A percentile compares a stretch with the other conserved stretches of the same genome.
Evolutionary conservation across 2,113 vertebrate species (phyloP).

Genomic region (Oplegnathus fasciatus): DNA sequence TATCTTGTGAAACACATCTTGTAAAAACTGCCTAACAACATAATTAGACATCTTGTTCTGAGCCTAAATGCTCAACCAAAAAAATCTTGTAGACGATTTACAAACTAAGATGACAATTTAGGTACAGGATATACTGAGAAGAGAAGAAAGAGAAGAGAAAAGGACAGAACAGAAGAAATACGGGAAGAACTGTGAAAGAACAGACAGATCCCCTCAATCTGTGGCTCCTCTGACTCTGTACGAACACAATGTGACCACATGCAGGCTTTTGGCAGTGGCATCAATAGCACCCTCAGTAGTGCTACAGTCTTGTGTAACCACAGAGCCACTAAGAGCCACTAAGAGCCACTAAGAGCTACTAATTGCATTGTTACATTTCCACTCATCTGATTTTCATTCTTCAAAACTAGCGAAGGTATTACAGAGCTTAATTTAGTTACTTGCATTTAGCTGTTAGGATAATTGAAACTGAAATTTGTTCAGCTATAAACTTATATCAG

Average conservation of each 20-base stretch:
- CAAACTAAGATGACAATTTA: background rate
- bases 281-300: constrained; percentile 34
- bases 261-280: background rate
- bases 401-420: background rate
- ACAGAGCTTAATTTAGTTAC: background rate
- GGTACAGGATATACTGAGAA: background rate
- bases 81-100: background rate
- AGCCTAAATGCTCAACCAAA: background rate
- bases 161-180: too few species aligned
- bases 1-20: background rate
- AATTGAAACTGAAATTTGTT: background rate
- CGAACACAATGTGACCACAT: background rate
- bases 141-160: background rate
- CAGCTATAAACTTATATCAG: background rate
- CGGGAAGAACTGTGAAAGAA: too few species aligned
- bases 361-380: constrained; percentile 30
- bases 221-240: too few species aligned
- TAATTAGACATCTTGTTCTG: background rate
- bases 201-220: too few species aligned
- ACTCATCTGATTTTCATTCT: constrained; percentile 4
- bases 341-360: constrained; percentile 36
- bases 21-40: background rate
- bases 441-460: background rate
- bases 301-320: constrained; percentile 31
- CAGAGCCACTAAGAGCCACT: constrained; percentile 24